Evolutionary conservation across 1,140 invertebrate genomes (phyloP).

Genomic region (Dendrolimus punctatus): DNA sequence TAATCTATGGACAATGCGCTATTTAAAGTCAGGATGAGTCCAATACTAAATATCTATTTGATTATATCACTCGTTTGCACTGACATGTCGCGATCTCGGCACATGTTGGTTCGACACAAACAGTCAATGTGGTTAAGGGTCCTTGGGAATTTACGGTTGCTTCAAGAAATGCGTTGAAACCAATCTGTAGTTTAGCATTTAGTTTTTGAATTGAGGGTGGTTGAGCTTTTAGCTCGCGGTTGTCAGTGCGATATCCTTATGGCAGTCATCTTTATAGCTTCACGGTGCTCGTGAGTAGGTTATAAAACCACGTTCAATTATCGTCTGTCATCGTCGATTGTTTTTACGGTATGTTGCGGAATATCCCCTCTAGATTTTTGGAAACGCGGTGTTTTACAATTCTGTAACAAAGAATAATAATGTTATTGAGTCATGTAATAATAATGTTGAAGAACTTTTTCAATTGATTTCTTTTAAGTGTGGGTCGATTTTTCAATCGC

Average conservation of each 20-base stretch:
- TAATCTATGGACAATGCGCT: conserved; percentile 25
- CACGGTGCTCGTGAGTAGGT: conserved; percentile 1
- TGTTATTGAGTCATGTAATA: too few species aligned
- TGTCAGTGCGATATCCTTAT: conserved; percentile 22
- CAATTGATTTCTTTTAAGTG: too few species aligned
- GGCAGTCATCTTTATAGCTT: not conserved
- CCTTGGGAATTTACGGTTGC: conserved; percentile 80
- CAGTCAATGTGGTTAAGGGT: conserved; percentile 26
- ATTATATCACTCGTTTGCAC: conserved; percentile 65
- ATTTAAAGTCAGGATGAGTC: conserved; percentile 13
- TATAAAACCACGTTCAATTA: conserved; percentile 31
- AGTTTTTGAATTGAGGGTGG: conserved; percentile 30
- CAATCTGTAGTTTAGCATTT: conserved; percentile 89
- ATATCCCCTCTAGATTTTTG: too few species aligned
- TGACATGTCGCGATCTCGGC: conserved; percentile 84
- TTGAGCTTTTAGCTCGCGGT: conserved; percentile 36
- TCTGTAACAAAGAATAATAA: conserved; percentile 22
- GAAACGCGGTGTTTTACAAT: not conserved
- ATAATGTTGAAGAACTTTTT: too few species aligned
- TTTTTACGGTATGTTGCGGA: too few species aligned
- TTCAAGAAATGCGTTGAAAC: conserved; percentile 90
- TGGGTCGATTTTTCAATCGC: too few species aligned
- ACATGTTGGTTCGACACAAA: conserved; percentile 73
- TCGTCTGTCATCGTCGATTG: conserved; percentile 42
- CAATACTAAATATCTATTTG: conserved; percentile 33